Evolutionary conservation across 1,140 invertebrate species (phyloP), one percentile per base, ranked within the genome.

Genomic region (Maconellicoccus hirsutus): DNA sequence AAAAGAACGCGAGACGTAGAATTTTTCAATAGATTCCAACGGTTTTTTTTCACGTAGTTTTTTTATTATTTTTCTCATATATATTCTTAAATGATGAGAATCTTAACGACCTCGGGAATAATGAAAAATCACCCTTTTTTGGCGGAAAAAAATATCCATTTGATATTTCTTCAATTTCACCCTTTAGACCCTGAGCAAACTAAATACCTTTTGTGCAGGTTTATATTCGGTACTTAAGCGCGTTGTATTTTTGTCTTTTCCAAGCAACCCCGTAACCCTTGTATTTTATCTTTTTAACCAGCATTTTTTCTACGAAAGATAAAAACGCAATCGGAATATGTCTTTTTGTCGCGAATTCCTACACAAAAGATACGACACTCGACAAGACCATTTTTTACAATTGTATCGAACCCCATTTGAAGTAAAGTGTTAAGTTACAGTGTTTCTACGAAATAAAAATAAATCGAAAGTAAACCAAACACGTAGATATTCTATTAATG

Each of bases 21-120:
- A 66, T 66, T 66, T 66, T 66, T 66, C 61, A 66, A 66, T 66
- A 66, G 61, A 66, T 66, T 66, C 42, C 61, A 66, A 66, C 61
- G 61, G 61, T 66, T 66, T 66, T 66, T 66, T 26, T 66, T 66
- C 61, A 25, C 25, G 25, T n/a, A n/a, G n/a, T 26, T 66, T 66
- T 26, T 6, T 10, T 66, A 23, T 66, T 25, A 25, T 66, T 66
- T 66, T 66, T 66, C 61, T 66, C 61, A 66, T 66, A 66, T 66
- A 66, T 66, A 66, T 66, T 66, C 61, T 66, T 66, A 66, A 66
- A 66, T 66, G 61, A 66, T 66, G 61, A 23, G 61, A 66, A 66
- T 66, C 61, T 66, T 66, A 66, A 66, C 61, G 61, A 66, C 61
- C 61, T 66, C 61, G 14, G 14, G 21, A 66, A 66, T 66, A 66